Percentiles rank a stretch among this genome's conserved stretches.
These are phyloP conservation scores for Lophius piscatorius DNA, from an alignment of 2,113 vertebrate species.

Conservation along the genomic window DNA sequence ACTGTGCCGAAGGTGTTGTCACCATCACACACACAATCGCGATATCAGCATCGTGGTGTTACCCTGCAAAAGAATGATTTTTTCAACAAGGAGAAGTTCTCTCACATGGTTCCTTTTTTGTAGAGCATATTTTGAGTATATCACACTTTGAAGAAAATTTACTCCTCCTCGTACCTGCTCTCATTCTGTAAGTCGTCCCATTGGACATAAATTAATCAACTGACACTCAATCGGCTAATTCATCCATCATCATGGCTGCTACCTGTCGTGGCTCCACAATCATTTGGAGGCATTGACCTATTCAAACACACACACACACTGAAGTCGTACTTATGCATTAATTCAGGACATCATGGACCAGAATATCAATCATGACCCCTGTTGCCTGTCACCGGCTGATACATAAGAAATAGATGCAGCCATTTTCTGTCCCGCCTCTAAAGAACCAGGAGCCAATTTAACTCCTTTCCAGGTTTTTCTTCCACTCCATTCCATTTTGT, in stretches of 20 bases:
- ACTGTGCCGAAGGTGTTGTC: too few relatives aligned
- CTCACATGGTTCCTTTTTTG: not conserved
- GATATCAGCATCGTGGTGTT: slow-evolving; percentile 2
- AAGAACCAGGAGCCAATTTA: slow-evolving; percentile 39
- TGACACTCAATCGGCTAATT: slow-evolving; percentile 33
- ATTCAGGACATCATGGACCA: slow-evolving; percentile 26
- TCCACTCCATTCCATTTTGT: slow-evolving; percentile 1
- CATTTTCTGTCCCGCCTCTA: slow-evolving; percentile 4
- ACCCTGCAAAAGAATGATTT: not conserved
- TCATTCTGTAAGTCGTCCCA: slow-evolving; percentile 9
- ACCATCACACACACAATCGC: too few relatives aligned
- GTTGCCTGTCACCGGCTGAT: slow-evolving; percentile 36
- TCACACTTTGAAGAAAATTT: slow-evolving; percentile 2
- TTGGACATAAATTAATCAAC: slow-evolving; percentile 41
- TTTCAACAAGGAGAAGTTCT: slow-evolving; percentile 6
- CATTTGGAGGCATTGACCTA: slow-evolving; percentile 50
- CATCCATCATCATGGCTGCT: slow-evolving; percentile 43
- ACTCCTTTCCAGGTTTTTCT: slow-evolving; percentile 4
- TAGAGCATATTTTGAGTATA: slow-evolving; percentile 4
- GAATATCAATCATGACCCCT: slow-evolving; percentile 69
- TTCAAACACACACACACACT: slow-evolving; percentile 27
- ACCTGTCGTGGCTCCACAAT: slow-evolving; percentile 34
- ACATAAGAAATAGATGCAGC: slow-evolving; percentile 48
- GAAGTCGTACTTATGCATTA: slow-evolving; percentile 58
- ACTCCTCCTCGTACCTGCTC: not conserved